Evolutionary conservation across 2,888 invertebrate species (phyloP).

Genomic region (Elaeidobius kamerunicus): DNA sequence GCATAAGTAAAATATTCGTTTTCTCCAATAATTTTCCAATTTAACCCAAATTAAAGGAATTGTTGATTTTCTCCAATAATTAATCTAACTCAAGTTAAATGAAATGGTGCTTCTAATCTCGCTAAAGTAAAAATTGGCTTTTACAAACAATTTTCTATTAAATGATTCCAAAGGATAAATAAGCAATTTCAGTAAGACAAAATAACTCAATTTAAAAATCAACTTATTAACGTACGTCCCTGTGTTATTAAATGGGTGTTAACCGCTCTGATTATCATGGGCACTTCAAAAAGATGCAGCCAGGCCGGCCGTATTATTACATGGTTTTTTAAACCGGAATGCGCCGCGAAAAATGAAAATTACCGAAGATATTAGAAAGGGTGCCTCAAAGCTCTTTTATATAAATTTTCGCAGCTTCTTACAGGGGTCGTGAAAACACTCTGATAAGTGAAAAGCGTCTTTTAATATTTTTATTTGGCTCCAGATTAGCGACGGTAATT

Average conservation of each 20-base stretch:
- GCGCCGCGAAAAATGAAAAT: slow-evolving; percentile 27
- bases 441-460: slow-evolving; percentile 27
- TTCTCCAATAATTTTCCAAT: too few relatives aligned
- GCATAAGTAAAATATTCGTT: too few relatives aligned
- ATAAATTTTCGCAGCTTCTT: slow-evolving; percentile 28
- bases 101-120: too few relatives aligned
- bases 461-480: slow-evolving; percentile 29
- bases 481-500: slow-evolving; percentile 29
- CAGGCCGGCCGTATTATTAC: slow-evolving; percentile 25
- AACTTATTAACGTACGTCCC: slow-evolving; percentile 11
- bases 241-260: slow-evolving; percentile 27
- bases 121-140: too few relatives aligned
- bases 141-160: too few relatives aligned
- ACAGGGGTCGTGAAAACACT: slow-evolving; percentile 21
- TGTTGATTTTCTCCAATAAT: too few relatives aligned
- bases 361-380: slow-evolving; percentile 31
- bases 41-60: too few relatives aligned
- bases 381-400: slow-evolving; percentile 26
- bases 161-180: too few relatives aligned
- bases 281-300: slow-evolving; percentile 28
- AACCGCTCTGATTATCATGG: slow-evolving; percentile 28
- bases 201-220: too few relatives aligned
- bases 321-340: slow-evolving; percentile 27
- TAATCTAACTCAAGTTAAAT: too few relatives aligned
- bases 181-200: too few relatives aligned